Conservation (phyloP, 23 tunicate species). For the Halocynthia roretzi region DNA sequence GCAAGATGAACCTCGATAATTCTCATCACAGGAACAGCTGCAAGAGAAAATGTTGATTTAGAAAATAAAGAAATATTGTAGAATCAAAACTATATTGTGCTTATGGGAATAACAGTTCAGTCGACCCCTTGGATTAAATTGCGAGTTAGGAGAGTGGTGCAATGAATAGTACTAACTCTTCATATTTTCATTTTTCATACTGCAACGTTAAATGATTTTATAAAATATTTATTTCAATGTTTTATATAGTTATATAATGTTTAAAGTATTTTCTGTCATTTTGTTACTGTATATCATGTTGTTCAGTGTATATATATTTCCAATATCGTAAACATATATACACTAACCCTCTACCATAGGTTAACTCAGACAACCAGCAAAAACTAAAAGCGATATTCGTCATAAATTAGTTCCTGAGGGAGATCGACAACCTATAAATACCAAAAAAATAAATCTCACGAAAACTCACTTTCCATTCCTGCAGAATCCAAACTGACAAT, state of each 20-base stretch:
- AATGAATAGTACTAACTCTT: not conserved
- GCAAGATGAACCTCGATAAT: slow-evolving; percentile 46
- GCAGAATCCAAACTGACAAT: slow-evolving; percentile 46
- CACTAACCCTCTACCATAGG: too few species aligned
- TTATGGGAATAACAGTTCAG: not conserved
- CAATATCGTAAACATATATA: too few species aligned
- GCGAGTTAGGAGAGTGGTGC: not conserved
- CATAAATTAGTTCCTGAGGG: too few species aligned
- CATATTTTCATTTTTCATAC: not conserved
- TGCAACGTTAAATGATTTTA: not conserved
- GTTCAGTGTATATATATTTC: too few species aligned
- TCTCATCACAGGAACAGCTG: slow-evolving; percentile 50
- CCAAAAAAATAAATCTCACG: not conserved
- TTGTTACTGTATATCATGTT: too few species aligned
- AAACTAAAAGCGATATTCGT: too few species aligned
- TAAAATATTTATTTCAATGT: too few species aligned
- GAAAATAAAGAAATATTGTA: not conserved
- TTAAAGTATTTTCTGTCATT: too few species aligned
- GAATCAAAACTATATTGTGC: not conserved
- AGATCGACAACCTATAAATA: not conserved
- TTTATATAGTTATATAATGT: too few species aligned
- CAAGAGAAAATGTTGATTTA: slow-evolving; percentile 1
- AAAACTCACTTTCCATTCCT: slow-evolving; percentile 42
- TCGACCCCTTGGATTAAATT: not conserved
- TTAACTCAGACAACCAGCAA: too few species aligned